These are phyloP conservation scores for Oostethus manadensis DNA, from an alignment of 2,113 vertebrate species.

Conservation along the genomic window DNA sequence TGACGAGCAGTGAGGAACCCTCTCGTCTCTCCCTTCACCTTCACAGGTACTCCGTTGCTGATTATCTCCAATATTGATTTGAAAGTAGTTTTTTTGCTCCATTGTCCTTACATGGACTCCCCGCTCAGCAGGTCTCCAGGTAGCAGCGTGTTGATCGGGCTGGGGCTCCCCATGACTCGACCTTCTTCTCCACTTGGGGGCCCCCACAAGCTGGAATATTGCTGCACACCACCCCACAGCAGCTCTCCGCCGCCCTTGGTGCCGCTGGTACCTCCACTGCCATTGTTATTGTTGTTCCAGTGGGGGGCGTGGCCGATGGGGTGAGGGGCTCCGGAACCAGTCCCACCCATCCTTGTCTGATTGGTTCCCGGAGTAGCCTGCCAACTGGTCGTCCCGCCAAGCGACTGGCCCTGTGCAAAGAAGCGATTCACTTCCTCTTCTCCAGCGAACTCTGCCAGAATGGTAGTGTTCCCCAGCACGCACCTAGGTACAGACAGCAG, in stretches of 20 bases:
- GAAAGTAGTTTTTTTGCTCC: slow-evolving; percentile 63
- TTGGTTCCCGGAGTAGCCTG: slow-evolving; percentile 83
- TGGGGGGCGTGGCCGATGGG: slow-evolving; percentile 78
- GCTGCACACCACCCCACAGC: slow-evolving; percentile 85
- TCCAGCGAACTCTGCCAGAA: slow-evolving; percentile 91
- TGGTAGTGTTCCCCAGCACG: slow-evolving; percentile 94
- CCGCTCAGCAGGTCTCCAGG: slow-evolving; percentile 93
- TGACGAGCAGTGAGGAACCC: slow-evolving; percentile 63
- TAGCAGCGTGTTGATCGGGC: slow-evolving; percentile 89
- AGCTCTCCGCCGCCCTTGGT: slow-evolving; percentile 78
- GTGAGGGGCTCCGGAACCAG: slow-evolving; percentile 74
- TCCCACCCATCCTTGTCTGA: slow-evolving; percentile 81
- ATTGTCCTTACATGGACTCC: slow-evolving; percentile 83
- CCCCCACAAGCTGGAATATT: slow-evolving; percentile 95
- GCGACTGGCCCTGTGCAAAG: slow-evolving; percentile 90
- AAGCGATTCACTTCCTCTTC: slow-evolving; percentile 96
- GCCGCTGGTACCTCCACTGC: slow-evolving; percentile 37
- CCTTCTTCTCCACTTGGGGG: slow-evolving; percentile 84
- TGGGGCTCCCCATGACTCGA: slow-evolving; percentile 89
- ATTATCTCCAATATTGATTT: slow-evolving; percentile 66
- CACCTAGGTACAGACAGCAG: slow-evolving; percentile 70
- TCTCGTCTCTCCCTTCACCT: slow-evolving; percentile 43
- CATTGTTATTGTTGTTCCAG: slow-evolving; percentile 82
- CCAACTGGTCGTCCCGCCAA: slow-evolving; percentile 91
- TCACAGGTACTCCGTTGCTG: slow-evolving; percentile 74